Evolutionary conservation across 2,113 vertebrate genomes (phyloP).

Genomic region (Oreochromis spilurus): DNA sequence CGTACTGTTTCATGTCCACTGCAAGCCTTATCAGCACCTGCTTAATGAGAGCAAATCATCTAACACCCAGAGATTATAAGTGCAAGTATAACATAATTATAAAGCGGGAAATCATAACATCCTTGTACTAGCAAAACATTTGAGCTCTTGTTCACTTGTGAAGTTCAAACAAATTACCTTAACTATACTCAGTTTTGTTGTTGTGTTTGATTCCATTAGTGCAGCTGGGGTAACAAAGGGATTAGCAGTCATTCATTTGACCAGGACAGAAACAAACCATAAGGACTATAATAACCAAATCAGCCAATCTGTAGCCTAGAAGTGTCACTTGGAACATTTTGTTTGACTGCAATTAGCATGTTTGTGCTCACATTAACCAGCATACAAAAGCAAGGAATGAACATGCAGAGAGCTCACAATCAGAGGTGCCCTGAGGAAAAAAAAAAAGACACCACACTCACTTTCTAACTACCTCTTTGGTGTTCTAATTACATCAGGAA

Average conservation of each 20-base stretch:
- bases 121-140: not conserved
- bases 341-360: not conserved
- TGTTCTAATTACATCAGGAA: not conserved
- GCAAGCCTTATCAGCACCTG: not conserved
- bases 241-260: not conserved
- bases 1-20: not conserved
- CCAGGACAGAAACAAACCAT: not conserved
- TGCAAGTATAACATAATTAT: not conserved
- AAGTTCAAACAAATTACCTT: not conserved
- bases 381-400: not conserved
- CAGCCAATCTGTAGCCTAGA: not conserved
- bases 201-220: not conserved
- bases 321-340: not conserved
- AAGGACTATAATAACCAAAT: not conserved
- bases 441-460: not conserved
- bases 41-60: not conserved
- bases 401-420: not conserved
- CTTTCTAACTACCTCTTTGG: not conserved
- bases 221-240: not conserved
- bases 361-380: not conserved
- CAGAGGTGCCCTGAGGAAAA: not conserved
- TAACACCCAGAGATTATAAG: not conserved
- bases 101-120: not conserved
- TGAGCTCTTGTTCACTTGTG: not conserved
- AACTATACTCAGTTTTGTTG: not conserved